Conservation (phyloP, 2,888 invertebrate genomes). For the Scrobipalpa costella region DNA sequence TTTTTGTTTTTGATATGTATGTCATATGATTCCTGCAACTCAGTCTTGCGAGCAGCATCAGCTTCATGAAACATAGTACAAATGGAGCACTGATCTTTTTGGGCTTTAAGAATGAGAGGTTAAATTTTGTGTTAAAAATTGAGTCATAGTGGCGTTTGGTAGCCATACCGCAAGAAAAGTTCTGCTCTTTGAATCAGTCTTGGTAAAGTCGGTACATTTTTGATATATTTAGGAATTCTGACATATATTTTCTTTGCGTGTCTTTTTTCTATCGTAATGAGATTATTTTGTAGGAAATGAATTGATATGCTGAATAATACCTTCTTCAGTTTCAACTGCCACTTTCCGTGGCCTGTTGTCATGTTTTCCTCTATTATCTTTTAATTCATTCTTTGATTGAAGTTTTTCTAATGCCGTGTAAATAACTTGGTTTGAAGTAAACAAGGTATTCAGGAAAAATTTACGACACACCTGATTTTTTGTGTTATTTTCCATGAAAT, state of each 20-base stretch:
- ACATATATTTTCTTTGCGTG: slow-evolving; percentile 24
- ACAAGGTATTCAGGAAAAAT: slow-evolving; percentile 29
- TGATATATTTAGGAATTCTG: slow-evolving; percentile 26
- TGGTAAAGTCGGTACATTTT: slow-evolving; percentile 28
- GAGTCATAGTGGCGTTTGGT: slow-evolving; percentile 32
- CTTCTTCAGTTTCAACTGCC: slow-evolving; percentile 21
- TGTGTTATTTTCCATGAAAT: slow-evolving; percentile 17
- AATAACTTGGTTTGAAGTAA: slow-evolving; percentile 22
- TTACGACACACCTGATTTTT: slow-evolving; percentile 23
- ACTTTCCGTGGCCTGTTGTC: slow-evolving; percentile 25
- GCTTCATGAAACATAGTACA: no score
- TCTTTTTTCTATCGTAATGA: slow-evolving; percentile 29
- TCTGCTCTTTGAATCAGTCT: slow-evolving; percentile 28
- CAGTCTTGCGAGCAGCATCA: no score
- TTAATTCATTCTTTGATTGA: not conserved
- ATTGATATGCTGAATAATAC: slow-evolving; percentile 23
- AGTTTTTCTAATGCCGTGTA: slow-evolving; percentile 18
- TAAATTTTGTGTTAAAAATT: slow-evolving; percentile 41
- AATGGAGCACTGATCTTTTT: no score
- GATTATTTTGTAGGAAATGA: slow-evolving; percentile 24
- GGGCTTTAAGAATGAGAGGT: slow-evolving; percentile 39
- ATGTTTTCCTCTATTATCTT: slow-evolving; percentile 10
- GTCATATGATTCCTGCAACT: no score
- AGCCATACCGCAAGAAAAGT: slow-evolving; percentile 24
- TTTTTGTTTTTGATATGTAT: no score